Percentiles rank a stretch among this genome's conserved stretches.
phyloP scores from a whole-genome alignment of 2,888 invertebrate genomes.

The Seira musarum region DNA sequence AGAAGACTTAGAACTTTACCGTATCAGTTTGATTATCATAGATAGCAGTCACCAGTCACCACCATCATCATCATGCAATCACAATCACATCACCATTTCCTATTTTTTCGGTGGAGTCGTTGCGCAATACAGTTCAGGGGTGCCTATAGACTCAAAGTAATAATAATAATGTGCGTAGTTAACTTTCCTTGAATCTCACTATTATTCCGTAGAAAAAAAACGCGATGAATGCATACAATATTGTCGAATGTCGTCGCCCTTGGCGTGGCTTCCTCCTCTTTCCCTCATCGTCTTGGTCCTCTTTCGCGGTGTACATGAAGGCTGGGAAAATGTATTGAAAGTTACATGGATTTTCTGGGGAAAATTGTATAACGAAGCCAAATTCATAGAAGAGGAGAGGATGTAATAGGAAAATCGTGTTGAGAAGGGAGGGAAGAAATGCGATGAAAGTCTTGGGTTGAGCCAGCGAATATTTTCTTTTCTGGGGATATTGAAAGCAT shows the following conservation, averaged over 20 bases:
- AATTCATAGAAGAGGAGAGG: too few relatives aligned
- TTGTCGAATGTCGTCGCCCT: slow-evolving; percentile 42
- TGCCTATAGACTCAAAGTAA: neutral
- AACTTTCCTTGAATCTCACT: neutral
- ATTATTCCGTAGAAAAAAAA: slow-evolving; percentile 21
- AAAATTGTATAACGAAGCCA: too few relatives aligned
- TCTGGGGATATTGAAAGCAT: too few relatives aligned
- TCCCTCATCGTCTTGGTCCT: neutral
- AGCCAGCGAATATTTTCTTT: too few relatives aligned
- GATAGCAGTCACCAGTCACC: neutral
- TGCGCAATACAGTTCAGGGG: too few relatives aligned
- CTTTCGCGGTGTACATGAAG: too few relatives aligned
- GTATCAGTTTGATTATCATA: slow-evolving; percentile 47
- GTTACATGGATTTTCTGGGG: too few relatives aligned
- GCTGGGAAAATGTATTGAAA: too few relatives aligned
- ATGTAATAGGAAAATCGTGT: too few relatives aligned
- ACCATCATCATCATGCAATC: slow-evolving; percentile 24
- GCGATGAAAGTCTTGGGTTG: too few relatives aligned
- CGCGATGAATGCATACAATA: slow-evolving; percentile 33
- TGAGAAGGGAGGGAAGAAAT: too few relatives aligned
- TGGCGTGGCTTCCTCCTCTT: slow-evolving; percentile 26
- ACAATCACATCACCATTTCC: slow-evolving; percentile 51
- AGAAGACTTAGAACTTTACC: too few relatives aligned
- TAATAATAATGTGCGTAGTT: slow-evolving; percentile 28
- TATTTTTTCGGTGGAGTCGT: neutral